phyloP scores from a whole-genome alignment of 2,888 invertebrate species.

The Netelia virgata region DNA sequence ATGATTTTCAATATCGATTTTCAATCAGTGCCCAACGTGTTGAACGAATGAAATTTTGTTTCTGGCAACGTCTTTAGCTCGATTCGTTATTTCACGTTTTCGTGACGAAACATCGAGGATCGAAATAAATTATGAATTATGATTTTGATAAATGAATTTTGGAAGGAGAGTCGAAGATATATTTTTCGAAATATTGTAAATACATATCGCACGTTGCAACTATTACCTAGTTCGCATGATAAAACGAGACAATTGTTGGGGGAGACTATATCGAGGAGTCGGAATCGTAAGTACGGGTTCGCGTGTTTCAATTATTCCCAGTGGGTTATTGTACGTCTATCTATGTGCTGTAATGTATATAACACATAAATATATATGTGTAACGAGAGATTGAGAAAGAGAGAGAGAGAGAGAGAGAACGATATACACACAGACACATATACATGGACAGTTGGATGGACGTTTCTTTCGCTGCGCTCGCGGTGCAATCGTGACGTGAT shows the following conservation, averaged over 20 bases:
- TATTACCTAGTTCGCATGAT: slow-evolving; percentile 8
- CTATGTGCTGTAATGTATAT: slow-evolving; percentile 34
- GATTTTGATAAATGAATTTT: too few species aligned
- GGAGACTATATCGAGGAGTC: slow-evolving; percentile 20
- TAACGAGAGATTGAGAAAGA: too few species aligned
- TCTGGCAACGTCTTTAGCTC: too few species aligned
- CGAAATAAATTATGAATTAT: too few species aligned
- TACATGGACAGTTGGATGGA: slow-evolving; percentile 53
- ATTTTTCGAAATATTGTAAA: neutral
- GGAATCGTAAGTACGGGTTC: slow-evolving; percentile 80
- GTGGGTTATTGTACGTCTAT: slow-evolving; percentile 23
- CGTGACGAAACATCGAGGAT: too few species aligned
- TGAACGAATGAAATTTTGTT: neutral
- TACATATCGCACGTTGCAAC: slow-evolving; percentile 3
- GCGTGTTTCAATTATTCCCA: slow-evolving; percentile 83
- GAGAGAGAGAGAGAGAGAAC: too few species aligned
- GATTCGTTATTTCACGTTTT: too few species aligned
- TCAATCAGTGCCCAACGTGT: too few species aligned
- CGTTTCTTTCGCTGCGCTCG: slow-evolving; percentile 54
- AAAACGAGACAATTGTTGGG: neutral
- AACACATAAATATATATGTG: neutral
- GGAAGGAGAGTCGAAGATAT: neutral
- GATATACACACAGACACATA: neutral
- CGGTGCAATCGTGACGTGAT: slow-evolving; percentile 49
- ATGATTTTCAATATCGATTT: slow-evolving; percentile 30